Conservation (phyloP, 1,140 invertebrate species). For the Lordiphosa collinella region DNA sequence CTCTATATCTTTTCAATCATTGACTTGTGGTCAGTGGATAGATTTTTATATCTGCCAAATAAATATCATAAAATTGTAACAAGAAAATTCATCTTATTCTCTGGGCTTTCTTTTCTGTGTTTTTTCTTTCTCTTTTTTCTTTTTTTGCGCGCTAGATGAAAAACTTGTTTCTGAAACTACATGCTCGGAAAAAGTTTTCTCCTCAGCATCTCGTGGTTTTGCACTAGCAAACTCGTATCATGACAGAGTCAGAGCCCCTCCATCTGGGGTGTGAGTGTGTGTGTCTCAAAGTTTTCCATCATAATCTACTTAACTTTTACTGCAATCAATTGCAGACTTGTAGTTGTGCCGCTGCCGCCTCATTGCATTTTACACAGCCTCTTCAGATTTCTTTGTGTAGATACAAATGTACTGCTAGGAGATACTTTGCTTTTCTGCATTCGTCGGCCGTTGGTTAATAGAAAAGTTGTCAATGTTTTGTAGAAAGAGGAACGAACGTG, state of each 20-base stretch:
- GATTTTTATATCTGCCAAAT: constrained; percentile 54
- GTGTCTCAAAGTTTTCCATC: constrained; percentile 68
- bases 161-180: constrained; percentile 52
- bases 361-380: constrained; percentile 67
- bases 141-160: constrained; percentile 5
- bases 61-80: constrained; percentile 52
- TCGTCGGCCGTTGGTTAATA: constrained; percentile 51
- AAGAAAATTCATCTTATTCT: constrained; percentile 35
- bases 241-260: constrained; percentile 24
- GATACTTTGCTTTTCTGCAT: constrained; percentile 24
- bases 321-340: constrained; percentile 70
- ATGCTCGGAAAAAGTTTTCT: constrained; percentile 50
- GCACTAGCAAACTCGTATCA: constrained; percentile 52
- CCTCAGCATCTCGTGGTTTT: constrained; percentile 34
- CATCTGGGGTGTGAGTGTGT: neutral
- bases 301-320: constrained; percentile 78
- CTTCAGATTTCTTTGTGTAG: constrained; percentile 63
- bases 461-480: constrained; percentile 73
- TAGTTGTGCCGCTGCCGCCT: constrained; percentile 47
- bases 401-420: constrained; percentile 32
- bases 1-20: constrained; percentile 33
- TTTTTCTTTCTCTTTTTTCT: constrained; percentile 3
- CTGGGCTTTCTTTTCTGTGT: constrained; percentile 32
- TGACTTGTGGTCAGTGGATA: constrained; percentile 16
- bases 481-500: constrained; percentile 20